A percentile compares a stretch with the other conserved stretches of the same genome.
These are phyloP conservation scores for Tiphia femorata DNA, from an alignment of 2,888 invertebrate genomes.

Conservation along the genomic window DNA sequence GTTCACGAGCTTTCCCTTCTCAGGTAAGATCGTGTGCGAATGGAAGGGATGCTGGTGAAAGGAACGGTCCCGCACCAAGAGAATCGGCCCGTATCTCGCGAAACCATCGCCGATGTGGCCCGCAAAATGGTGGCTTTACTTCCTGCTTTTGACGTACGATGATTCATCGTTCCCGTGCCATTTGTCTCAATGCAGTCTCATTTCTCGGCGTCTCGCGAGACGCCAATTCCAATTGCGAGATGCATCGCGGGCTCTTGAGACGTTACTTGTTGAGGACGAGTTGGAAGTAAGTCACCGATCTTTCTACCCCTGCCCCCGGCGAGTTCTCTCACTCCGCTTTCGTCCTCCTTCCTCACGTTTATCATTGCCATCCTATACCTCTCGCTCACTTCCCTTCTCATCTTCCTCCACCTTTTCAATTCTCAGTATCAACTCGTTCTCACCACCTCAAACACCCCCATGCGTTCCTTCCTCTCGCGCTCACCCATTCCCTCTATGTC, in stretches of 20 bases:
- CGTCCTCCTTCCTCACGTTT: neutral
- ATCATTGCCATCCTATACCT: neutral
- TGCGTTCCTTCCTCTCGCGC: conserved; percentile 11
- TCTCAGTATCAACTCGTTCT: too few relatives aligned
- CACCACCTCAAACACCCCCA: too few relatives aligned
- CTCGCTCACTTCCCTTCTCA: neutral
- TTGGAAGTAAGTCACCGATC: conserved; percentile 14
- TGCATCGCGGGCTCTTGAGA: conserved; percentile 42
- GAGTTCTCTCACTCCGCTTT: too few relatives aligned
- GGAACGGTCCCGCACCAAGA: too few relatives aligned
- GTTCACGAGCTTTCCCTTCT: too few relatives aligned
- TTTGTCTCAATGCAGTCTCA: conserved; percentile 60
- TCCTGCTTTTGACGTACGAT: conserved; percentile 56
- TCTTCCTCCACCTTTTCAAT: neutral
- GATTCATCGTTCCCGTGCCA: conserved; percentile 57
- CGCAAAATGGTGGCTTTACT: conserved; percentile 47
- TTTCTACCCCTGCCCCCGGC: neutral
- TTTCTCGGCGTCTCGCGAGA: conserved; percentile 50
- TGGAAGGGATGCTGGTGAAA: too few relatives aligned
- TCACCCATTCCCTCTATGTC: too few relatives aligned
- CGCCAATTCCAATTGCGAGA: conserved; percentile 55
- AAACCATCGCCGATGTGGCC: conserved; percentile 31
- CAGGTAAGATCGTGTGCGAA: too few relatives aligned
- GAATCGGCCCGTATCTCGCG: too few relatives aligned
- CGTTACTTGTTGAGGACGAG: conserved; percentile 20